Conservation (phyloP, 2,113 vertebrate genomes). For the Xiphophorus maculatus region DNA sequence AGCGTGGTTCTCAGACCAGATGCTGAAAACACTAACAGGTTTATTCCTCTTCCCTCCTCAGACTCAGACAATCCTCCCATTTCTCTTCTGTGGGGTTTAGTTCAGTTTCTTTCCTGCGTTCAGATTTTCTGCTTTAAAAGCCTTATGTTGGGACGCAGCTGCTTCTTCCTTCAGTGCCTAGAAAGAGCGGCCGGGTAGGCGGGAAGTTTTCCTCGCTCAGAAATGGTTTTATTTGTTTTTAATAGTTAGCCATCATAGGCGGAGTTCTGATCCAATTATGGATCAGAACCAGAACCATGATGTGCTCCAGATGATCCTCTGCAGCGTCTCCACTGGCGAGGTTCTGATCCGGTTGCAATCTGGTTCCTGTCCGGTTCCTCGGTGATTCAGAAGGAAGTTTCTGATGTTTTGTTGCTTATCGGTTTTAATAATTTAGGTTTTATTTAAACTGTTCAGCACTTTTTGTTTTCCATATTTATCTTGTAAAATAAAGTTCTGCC, state of each 20-base stretch:
- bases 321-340: neutral
- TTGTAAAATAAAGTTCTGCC: conserved; percentile 63
- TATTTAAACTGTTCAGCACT: conserved; percentile 58
- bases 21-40: conserved; percentile 31
- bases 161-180: conserved; percentile 70
- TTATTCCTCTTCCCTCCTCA: neutral
- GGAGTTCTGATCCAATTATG: conserved; percentile 4
- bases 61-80: conserved; percentile 20
- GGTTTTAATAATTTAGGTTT: conserved; percentile 31
- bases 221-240: neutral
- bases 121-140: conserved; percentile 40
- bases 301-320: no score
- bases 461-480: conserved; percentile 73
- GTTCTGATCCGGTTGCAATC: no score
- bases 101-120: conserved; percentile 22
- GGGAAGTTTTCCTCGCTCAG: conserved; percentile 5
- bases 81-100: conserved; percentile 7
- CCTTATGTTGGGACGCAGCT: conserved; percentile 65
- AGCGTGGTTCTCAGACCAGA: conserved; percentile 1
- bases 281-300: conserved; percentile 9
- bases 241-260: neutral
- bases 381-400: neutral
- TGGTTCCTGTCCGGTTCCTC: no score
- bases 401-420: conserved; percentile 5
- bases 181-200: conserved; percentile 38